Evolutionary conservation across 2,797 vertebrate species (phyloP).

Genomic region (Danio albolineatus): DNA sequence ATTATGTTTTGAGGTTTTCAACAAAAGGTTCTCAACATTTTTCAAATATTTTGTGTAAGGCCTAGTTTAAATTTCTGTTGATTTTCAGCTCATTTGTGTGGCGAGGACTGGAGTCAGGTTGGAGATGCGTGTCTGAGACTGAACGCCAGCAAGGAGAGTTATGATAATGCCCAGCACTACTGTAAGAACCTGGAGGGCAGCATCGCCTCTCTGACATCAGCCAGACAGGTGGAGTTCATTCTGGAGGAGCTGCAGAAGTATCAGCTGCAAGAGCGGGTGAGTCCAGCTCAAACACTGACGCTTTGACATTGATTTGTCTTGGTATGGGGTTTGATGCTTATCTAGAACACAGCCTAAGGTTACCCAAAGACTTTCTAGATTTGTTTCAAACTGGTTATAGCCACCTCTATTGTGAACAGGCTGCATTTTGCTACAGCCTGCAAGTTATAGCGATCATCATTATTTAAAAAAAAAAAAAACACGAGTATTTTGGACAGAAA

Average conservation of each 20-base stretch:
- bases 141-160: constrained; percentile 84
- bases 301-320: background rate
- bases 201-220: constrained; percentile 84
- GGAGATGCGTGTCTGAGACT: constrained; percentile 86
- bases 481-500: too few species aligned
- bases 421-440: too few species aligned
- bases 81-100: constrained; percentile 86
- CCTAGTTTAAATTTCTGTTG: background rate
- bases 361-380: background rate
- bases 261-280: constrained; percentile 76
- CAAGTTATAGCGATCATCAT: too few species aligned
- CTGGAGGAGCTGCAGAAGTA: constrained; percentile 87
- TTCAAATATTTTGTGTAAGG: background rate
- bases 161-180: constrained; percentile 86
- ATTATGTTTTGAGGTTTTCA: background rate
- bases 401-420: too few species aligned
- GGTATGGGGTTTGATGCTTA: background rate
- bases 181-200: constrained; percentile 86
- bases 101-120: constrained; percentile 89
- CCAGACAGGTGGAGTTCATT: constrained; percentile 86
- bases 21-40: too few species aligned
- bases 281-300: constrained; percentile 21
- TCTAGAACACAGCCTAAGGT: background rate
- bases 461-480: too few species aligned
- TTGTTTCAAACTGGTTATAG: background rate